These are phyloP conservation scores for Bryconaethiops microstoma DNA, from an alignment of 2,797 vertebrate genomes.

Conservation along the genomic window DNA sequence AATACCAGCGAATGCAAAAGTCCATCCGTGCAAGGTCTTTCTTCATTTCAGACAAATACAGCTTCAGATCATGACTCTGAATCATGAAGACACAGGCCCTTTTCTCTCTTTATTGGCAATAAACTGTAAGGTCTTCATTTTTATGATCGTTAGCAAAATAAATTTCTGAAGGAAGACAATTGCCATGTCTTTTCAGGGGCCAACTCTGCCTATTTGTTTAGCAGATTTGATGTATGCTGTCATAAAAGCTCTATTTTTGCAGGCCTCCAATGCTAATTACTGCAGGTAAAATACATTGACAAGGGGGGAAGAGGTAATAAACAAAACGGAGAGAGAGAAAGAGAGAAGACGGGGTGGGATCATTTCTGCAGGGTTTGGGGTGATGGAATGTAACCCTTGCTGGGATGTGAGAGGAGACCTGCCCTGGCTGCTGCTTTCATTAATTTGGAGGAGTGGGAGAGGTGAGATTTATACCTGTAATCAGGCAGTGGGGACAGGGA, in stretches of 20 bases:
- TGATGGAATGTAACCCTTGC: slow-evolving; percentile 27
- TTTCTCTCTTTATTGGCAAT: slow-evolving; percentile 1
- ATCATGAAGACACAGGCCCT: not conserved
- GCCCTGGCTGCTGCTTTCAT: slow-evolving; percentile 29
- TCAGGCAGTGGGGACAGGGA: slow-evolving; percentile 18
- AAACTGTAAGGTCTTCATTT: slow-evolving; percentile 1
- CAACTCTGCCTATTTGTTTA: not conserved
- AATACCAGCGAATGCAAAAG: not conserved
- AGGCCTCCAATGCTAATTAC: slow-evolving; percentile 17
- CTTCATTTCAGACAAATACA: not conserved
- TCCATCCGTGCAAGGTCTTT: not conserved
- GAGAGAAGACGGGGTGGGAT: slow-evolving; percentile 12
- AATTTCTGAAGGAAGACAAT: slow-evolving; percentile 17
- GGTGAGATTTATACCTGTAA: slow-evolving; percentile 49
- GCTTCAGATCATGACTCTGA: not conserved
- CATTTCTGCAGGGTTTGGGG: slow-evolving; percentile 14
- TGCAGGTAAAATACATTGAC: slow-evolving; percentile 28
- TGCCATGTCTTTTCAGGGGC: not conserved
- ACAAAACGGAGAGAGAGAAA: not conserved
- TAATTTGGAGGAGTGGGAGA: slow-evolving; percentile 33
- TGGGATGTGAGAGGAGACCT: slow-evolving; percentile 30
- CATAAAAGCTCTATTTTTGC: slow-evolving; percentile 16
- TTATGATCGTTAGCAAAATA: slow-evolving; percentile 17
- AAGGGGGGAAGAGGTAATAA: slow-evolving; percentile 7
- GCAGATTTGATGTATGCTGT: slow-evolving; percentile 6